These are phyloP conservation scores for Lepilemur ruficaudatus DNA, from an alignment of 2,797 vertebrate species.

Conservation along the genomic window DNA sequence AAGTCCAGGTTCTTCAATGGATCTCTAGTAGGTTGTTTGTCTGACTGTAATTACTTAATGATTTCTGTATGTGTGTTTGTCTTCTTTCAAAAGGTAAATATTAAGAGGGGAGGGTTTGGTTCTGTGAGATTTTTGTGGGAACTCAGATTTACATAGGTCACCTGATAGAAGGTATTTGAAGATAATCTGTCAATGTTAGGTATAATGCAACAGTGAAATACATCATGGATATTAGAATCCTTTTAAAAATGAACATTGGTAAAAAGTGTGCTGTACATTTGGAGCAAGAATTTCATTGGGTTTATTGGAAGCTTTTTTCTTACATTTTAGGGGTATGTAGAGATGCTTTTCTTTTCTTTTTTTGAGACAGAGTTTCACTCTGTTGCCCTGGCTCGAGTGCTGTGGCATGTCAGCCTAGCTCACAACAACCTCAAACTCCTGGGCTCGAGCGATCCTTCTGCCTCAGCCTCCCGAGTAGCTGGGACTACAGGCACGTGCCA, in stretches of 20 bases:
- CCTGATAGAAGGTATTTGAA: neutral
- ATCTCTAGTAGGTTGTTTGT: neutral
- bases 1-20: neutral
- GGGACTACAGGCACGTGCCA: no score
- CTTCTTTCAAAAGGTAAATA: neutral
- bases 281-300: neutral
- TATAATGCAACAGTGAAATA: neutral
- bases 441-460: no score
- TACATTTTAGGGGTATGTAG: neutral
- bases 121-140: neutral
- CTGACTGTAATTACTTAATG: neutral
- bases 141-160: neutral
- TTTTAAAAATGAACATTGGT: neutral
- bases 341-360: neutral
- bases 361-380: no score
- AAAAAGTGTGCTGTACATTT: neutral
- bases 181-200: neutral
- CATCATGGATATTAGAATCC: neutral
- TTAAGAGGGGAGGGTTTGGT: neutral
- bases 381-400: no score
- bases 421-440: no score
- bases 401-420: no score
- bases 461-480: no score
- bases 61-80: neutral
- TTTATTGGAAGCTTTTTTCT: neutral